Conservation (phyloP, 2,113 vertebrate genomes). For the Etheostoma cragini region DNA sequence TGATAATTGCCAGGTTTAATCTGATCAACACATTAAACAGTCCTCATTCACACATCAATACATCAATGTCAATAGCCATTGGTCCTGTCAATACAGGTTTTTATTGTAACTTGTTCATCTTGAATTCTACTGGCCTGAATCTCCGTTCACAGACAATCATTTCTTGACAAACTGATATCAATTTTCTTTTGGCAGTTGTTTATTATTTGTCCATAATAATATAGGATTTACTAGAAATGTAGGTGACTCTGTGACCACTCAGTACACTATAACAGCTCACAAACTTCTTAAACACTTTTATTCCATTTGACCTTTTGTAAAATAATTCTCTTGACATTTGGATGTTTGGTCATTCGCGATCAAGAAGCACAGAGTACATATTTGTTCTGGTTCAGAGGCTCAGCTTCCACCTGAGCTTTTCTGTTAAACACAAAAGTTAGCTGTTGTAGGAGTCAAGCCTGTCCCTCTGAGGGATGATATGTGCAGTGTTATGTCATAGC, state of each 20-base stretch:
- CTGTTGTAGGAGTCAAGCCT: conserved; percentile 56
- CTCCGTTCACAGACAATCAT: not conserved
- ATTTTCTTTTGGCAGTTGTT: not conserved
- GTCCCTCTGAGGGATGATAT: conserved; percentile 56
- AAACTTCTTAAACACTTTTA: not conserved
- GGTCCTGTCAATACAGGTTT: conserved; percentile 9
- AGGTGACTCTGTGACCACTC: not conserved
- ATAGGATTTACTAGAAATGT: not conserved
- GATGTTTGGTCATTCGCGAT: conserved; percentile 42
- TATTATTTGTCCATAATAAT: not conserved
- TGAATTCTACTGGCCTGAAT: not conserved
- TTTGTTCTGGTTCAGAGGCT: conserved; percentile 30
- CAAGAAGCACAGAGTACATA: conserved; percentile 65
- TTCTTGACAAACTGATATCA: not conserved
- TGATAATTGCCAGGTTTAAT: conserved; percentile 38
- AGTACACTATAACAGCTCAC: not conserved
- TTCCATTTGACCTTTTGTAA: conserved; percentile 43
- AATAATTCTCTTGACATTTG: conserved; percentile 70
- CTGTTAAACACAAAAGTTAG: conserved; percentile 38
- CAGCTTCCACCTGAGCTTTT: conserved; percentile 32
- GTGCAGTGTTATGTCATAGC: conserved; percentile 65
- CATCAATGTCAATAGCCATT: conserved; percentile 11
- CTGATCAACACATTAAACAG: conserved; percentile 29
- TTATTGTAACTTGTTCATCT: conserved; percentile 13
- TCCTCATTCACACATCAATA: conserved; percentile 20